Conservation (phyloP, 2,113 vertebrate genomes). For the Microcebus jonahi region DNA sequence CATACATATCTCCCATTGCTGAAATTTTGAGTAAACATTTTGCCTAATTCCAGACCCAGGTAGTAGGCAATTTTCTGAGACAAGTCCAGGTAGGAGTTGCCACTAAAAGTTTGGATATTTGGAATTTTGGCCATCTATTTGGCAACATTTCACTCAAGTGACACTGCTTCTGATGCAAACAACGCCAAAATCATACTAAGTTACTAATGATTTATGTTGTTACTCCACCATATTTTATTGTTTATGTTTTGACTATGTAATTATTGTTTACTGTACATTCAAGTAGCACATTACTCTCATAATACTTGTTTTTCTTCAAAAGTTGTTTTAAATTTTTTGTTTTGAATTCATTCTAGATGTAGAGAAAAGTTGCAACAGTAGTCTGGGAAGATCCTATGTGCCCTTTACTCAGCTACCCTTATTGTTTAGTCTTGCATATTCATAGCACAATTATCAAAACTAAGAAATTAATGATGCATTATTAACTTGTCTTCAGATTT, state of each 20-base stretch:
- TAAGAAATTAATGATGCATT: background rate
- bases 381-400: background rate
- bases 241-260: background rate
- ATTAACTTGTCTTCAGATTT: background rate
- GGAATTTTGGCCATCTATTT: background rate
- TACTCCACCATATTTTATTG: background rate
- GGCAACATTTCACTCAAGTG: background rate
- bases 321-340: no score
- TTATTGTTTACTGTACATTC: background rate
- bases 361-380: background rate
- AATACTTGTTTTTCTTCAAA: background rate
- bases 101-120: background rate
- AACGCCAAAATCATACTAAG: background rate
- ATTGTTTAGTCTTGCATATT: background rate
- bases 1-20: background rate
- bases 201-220: background rate
- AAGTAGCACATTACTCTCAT: background rate
- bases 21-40: background rate
- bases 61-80: background rate
- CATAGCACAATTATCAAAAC: background rate
- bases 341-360: background rate
- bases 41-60: background rate
- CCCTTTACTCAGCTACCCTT: background rate
- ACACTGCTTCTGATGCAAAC: background rate
- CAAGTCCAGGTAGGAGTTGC: background rate